Percentiles rank a stretch among this genome's conserved stretches.
These are phyloP conservation scores for Dioctria linearis DNA, from an alignment of 2,888 invertebrate genomes.

Conservation along the genomic window DNA sequence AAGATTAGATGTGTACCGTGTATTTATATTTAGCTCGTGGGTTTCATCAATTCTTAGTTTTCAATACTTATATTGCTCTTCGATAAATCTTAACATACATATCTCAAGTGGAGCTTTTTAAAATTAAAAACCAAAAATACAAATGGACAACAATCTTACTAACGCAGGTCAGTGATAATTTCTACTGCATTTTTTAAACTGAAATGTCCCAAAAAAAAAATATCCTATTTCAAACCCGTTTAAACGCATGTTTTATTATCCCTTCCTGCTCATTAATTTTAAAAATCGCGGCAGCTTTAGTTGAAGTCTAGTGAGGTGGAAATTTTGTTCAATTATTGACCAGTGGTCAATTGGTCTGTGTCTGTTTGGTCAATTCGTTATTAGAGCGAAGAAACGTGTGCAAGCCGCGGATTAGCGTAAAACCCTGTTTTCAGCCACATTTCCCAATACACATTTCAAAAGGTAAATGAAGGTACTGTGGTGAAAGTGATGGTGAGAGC, in stretches of 20 bases:
- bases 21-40: too few relatives aligned
- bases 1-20: too few relatives aligned
- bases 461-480: background rate
- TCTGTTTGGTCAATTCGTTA: conserved; percentile 1
- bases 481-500: background rate
- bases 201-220: too few relatives aligned
- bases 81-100: too few relatives aligned
- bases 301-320: background rate
- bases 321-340: background rate
- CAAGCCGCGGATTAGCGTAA: background rate
- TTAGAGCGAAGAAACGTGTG: background rate
- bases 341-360: background rate
- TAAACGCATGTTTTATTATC: background rate
- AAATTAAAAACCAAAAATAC: too few relatives aligned
- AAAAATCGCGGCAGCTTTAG: background rate
- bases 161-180: too few relatives aligned
- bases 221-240: background rate
- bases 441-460: background rate
- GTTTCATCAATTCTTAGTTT: too few relatives aligned
- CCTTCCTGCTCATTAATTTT: too few relatives aligned
- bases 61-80: too few relatives aligned
- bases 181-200: too few relatives aligned
- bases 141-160: too few relatives aligned
- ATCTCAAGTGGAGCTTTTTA: too few relatives aligned
- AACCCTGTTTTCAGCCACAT: background rate